Evolutionary conservation across 2,888 invertebrate species (phyloP).

Genomic region (Lypha dubia): DNA sequence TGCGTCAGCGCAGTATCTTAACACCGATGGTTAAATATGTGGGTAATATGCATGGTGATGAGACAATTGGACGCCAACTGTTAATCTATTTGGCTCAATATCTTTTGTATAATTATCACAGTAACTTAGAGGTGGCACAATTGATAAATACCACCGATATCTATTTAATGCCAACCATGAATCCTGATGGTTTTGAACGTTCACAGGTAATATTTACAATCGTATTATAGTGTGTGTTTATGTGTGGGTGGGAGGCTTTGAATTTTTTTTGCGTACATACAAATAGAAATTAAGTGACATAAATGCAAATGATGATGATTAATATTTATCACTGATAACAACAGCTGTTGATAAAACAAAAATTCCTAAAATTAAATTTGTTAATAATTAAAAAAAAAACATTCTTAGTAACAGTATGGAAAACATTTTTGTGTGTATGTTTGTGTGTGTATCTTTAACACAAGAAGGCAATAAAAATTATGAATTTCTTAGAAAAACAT

Average conservation of each 20-base stretch:
- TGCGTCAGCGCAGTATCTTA: conserved; percentile 84
- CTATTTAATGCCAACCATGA: conserved; percentile 97
- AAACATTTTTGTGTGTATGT: conserved; percentile 28
- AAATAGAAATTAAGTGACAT: background rate
- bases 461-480: background rate
- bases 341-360: conserved; percentile 8
- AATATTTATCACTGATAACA: conserved; percentile 30
- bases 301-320: background rate
- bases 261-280: background rate
- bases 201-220: conserved; percentile 87
- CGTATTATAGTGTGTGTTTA: too few relatives aligned
- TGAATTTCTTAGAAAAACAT: conserved; percentile 3
- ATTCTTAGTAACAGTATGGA: background rate
- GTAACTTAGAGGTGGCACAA: conserved; percentile 87
- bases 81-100: conserved; percentile 93
- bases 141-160: conserved; percentile 95
- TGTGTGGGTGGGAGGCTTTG: background rate
- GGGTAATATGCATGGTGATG: conserved; percentile 98
- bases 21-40: conserved; percentile 97
- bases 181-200: conserved; percentile 97
- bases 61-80: conserved; percentile 93
- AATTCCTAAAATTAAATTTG: background rate
- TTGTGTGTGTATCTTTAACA: conserved; percentile 46
- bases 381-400: background rate
- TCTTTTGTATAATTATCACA: conserved; percentile 90